These are phyloP conservation scores for Chiloscyllium plagiosum DNA, from an alignment of 2,113 vertebrate genomes.

Conservation along the genomic window DNA sequence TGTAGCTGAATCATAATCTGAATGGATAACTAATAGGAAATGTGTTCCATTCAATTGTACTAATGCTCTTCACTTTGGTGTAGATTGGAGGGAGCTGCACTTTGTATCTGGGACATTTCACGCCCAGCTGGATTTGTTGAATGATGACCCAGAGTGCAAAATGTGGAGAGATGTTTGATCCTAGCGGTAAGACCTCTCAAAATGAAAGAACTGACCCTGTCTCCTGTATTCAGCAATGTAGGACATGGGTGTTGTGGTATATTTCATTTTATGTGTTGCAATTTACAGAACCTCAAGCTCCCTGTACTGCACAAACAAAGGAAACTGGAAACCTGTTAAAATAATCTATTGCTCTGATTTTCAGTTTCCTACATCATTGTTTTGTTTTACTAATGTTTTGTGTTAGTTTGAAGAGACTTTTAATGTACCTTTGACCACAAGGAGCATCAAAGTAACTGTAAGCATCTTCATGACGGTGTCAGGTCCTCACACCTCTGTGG, in stretches of 20 bases:
- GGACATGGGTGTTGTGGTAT: no score
- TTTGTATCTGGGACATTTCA: no score
- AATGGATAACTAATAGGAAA: not conserved
- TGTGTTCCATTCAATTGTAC: not conserved
- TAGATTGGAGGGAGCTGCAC: no score
- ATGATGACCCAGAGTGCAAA: no score
- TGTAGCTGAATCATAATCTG: not conserved
- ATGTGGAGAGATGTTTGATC: no score
- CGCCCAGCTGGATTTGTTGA: no score
- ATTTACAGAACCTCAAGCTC: not conserved
- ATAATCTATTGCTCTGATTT: not conserved
- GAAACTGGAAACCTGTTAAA: not conserved
- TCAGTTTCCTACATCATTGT: not conserved
- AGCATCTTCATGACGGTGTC: not conserved
- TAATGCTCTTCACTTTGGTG: not conserved
- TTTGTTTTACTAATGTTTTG: not conserved
- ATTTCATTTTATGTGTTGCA: not conserved
- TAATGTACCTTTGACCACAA: not conserved
- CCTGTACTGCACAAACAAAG: not conserved
- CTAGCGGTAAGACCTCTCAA: no score
- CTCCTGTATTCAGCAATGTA: no score
- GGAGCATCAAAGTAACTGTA: not conserved
- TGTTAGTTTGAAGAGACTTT: not conserved
- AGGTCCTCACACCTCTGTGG: not conserved
- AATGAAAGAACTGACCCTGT: no score